Conservation (phyloP, 2,888 invertebrate genomes). For the Leptopilina syphax region DNA sequence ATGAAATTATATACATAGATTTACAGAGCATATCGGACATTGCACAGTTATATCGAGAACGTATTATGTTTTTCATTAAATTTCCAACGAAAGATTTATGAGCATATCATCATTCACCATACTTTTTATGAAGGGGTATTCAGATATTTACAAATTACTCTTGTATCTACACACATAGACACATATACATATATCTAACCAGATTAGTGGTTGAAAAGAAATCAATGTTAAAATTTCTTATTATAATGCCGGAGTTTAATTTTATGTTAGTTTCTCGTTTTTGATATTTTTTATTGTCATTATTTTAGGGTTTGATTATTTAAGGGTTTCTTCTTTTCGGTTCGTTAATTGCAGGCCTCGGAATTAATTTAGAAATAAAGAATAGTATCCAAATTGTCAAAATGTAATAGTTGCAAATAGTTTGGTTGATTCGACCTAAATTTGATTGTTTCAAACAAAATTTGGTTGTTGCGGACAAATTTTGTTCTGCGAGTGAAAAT, state of each 20-base stretch:
- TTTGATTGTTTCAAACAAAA: too few relatives aligned
- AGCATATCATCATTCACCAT: conserved; percentile 23
- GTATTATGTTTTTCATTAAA: conserved; percentile 32
- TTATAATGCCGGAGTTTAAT: background rate
- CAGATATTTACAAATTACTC: conserved; percentile 16
- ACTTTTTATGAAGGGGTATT: conserved; percentile 6
- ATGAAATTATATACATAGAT: background rate
- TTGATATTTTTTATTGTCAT: too few relatives aligned
- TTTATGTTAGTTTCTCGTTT: background rate
- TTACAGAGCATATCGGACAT: conserved; percentile 11
- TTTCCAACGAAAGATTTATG: conserved; percentile 13
- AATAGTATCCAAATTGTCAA: too few relatives aligned
- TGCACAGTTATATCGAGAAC: conserved; percentile 12
- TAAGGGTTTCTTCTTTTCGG: too few relatives aligned
- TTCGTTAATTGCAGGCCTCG: too few relatives aligned
- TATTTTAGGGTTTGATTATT: too few relatives aligned
- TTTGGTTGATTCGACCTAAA: too few relatives aligned
- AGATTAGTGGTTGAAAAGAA: background rate
- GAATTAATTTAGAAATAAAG: too few relatives aligned
- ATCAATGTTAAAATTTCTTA: conserved; percentile 22
- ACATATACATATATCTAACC: background rate
- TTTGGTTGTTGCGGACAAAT: too few relatives aligned
- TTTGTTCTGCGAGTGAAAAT: too few relatives aligned
- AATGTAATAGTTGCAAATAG: too few relatives aligned
- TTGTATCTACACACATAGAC: background rate